Evolutionary conservation across 2,888 invertebrate genomes (phyloP).

Genomic region (Podabrus alpinus): DNA sequence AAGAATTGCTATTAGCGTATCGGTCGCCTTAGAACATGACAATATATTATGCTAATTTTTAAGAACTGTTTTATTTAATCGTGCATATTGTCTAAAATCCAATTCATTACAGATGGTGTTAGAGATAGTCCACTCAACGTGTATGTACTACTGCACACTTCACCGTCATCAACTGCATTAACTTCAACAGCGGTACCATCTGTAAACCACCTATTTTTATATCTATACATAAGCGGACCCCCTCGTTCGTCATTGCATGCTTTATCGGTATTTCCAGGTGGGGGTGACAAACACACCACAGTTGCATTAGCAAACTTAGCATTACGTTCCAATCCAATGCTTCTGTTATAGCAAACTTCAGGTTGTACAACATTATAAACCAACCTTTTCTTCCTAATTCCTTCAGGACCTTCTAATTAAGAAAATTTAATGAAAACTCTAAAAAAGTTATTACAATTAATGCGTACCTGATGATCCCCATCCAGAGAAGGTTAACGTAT

Average conservation of each 20-base stretch:
- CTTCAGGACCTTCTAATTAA: not conserved
- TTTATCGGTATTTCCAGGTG: not conserved
- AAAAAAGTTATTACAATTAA: not conserved
- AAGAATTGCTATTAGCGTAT: no score
- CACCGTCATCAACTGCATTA: not conserved
- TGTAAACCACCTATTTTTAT: constrained; percentile 11
- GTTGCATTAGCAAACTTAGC: constrained; percentile 4
- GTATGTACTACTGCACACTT: not conserved
- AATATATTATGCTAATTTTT: not conserved
- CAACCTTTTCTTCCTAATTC: constrained; percentile 2
- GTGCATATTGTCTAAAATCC: constrained; percentile 1
- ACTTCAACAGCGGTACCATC: constrained; percentile 3
- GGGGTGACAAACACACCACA: constrained; percentile 1
- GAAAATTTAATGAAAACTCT: not conserved
- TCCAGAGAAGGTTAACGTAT: constrained; percentile 11
- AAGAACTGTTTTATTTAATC: not conserved
- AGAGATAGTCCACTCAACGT: not conserved
- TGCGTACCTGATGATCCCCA: constrained; percentile 10
- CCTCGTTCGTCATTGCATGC: constrained; percentile 19
- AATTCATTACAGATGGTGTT: not conserved
- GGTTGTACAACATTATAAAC: not conserved
- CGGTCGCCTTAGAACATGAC: no score
- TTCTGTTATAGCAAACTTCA: constrained; percentile 11
- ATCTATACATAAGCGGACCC: constrained; percentile 17
- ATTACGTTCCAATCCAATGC: not conserved